Evolutionary conservation across 2,113 vertebrate genomes (phyloP), one percentile per base, ranked within the genome.

Genomic region (Centropus unirufus): DNA sequence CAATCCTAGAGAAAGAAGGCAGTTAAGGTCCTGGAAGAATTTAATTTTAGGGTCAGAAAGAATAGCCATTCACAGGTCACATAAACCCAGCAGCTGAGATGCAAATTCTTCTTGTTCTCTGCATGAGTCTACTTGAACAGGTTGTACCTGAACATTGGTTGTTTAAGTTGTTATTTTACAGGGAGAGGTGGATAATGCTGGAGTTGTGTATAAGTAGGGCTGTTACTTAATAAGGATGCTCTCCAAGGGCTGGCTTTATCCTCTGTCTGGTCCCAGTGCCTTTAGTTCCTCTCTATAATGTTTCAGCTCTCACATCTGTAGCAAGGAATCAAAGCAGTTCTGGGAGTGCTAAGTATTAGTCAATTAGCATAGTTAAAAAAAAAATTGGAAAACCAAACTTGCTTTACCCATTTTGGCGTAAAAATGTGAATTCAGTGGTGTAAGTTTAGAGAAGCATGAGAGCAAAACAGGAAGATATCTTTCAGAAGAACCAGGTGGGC

Each of bases 261-360:
- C 19, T 82, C 2, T 46, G 40, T 36, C 9, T 3, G 0, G 2
- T 59, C 30, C 16, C 55, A 36, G 23, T 40, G 42, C 5, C 1
- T 1, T 40, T 32, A 14, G 51, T 27, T 58, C 8, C 13, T 46
- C 8, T 44, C 9, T 0, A 0, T n/a, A 34, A 58, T 3, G 7
- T 68, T 87, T 87, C 32, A 81, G 29, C 24, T 74, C 51, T 67
- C 6, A 8, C 32, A 20, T 72, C 26, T 61, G 13, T n/a, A 13
- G 18, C 30, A 30, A 61, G 27, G 21, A 74, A 14, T n/a, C 27
- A 63, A 29, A 75, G 47, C 14, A 67, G 14, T 51, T 8, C 46
- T 66, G 9, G 21, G 5, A 2, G 2, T 47, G 47, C 52, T 82
- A 84, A 55, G 57, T 52, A 47, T 67, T 3, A 17, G 42, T 49